Percentiles rank a stretch among this genome's conserved stretches.
Evolutionary conservation across 1,140 invertebrate species (phyloP).

Genomic region (Melitaea cinxia): DNA sequence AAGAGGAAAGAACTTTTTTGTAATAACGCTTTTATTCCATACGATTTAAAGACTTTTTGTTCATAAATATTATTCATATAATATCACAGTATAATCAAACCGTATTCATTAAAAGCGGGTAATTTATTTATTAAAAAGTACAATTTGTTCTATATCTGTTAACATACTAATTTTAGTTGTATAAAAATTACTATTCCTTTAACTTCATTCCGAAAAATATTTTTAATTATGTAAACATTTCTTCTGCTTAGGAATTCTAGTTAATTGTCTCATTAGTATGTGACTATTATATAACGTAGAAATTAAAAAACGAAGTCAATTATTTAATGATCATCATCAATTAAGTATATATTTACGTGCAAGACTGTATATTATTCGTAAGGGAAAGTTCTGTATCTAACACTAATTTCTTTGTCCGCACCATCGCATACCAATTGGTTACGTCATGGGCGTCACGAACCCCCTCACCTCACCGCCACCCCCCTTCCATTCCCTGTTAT

Average conservation of each 20-base stretch:
- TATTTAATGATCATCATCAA: background rate
- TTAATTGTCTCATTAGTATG: background rate
- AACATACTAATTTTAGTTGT: background rate
- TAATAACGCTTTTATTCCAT: background rate
- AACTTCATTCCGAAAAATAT: too few species aligned
- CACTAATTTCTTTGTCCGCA: slow-evolving; percentile 57
- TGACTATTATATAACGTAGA: background rate
- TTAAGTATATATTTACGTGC: slow-evolving; percentile 6
- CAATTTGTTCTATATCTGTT: background rate
- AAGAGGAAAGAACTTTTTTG: background rate
- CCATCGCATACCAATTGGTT: slow-evolving; percentile 65
- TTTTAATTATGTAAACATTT: background rate
- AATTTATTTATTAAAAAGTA: background rate
- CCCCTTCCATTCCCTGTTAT: slow-evolving; percentile 47
- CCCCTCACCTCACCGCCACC: slow-evolving; percentile 28
- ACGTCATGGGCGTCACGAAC: slow-evolving; percentile 58
- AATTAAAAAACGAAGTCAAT: background rate
- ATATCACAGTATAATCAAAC: background rate
- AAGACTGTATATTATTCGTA: slow-evolving; percentile 24
- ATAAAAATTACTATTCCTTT: background rate
- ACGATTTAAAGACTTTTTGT: background rate
- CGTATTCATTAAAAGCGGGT: background rate
- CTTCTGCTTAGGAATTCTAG: too few species aligned
- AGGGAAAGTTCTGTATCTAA: slow-evolving; percentile 44
- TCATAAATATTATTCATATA: background rate